phyloP scores from a whole-genome alignment of 2,797 vertebrate genomes.

The Halcyon leucocephala region DNA sequence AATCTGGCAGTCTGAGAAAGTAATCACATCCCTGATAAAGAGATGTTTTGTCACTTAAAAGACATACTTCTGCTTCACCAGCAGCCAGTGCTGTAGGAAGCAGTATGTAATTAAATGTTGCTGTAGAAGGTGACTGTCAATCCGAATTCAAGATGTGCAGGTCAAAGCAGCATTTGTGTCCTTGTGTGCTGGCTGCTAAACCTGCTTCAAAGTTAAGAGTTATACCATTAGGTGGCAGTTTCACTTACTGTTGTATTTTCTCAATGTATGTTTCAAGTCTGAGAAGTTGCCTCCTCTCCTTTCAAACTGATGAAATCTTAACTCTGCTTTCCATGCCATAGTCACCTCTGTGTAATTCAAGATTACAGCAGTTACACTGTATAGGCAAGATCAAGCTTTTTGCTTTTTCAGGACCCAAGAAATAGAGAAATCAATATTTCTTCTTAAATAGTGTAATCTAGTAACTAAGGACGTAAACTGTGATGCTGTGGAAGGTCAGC shows the following conservation, averaged over 20 bases:
- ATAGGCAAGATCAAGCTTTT: not conserved
- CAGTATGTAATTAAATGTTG: conserved; percentile 7
- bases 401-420: not conserved
- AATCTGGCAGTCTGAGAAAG: not conserved
- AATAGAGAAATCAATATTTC: not conserved
- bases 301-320: not conserved
- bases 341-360: not conserved
- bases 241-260: not conserved
- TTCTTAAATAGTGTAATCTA: not conserved
- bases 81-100: not conserved
- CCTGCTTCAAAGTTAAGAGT: not conserved
- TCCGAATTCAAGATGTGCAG: not conserved
- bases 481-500: not conserved
- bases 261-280: not conserved
- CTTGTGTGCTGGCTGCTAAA: not conserved
- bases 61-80: not conserved
- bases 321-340: not conserved
- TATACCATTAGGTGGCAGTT: conserved; percentile 7
- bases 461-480: not conserved
- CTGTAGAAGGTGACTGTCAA: not conserved
- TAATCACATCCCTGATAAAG: conserved; percentile 19
- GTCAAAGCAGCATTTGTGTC: not conserved
- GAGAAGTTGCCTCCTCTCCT: not conserved
- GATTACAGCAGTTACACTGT: not conserved
- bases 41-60: conserved; percentile 42